Evolutionary conservation across 2,113 vertebrate species (phyloP).

Genomic region (Eulemur rufifrons): DNA sequence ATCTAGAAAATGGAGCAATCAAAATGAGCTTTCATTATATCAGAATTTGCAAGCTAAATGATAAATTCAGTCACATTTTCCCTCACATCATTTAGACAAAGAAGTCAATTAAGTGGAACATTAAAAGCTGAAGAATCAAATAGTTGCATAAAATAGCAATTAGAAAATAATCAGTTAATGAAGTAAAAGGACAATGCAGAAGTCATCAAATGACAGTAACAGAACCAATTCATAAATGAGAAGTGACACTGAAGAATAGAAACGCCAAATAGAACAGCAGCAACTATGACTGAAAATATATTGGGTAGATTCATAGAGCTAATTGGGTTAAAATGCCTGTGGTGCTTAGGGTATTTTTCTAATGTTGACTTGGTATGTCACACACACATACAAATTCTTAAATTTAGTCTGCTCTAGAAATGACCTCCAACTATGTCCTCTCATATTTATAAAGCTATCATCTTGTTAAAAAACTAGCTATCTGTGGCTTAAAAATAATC

Average conservation of each 20-base stretch:
- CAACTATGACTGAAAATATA: constrained; percentile 2
- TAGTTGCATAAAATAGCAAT: constrained; percentile 65
- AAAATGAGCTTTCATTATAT: neutral
- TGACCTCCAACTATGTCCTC: neutral
- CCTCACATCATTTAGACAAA: constrained; percentile 53
- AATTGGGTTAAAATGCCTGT: constrained; percentile 42
- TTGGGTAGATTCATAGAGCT: constrained; percentile 5
- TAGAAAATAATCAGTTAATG: constrained; percentile 75
- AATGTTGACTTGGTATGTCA: neutral
- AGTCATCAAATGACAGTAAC: constrained; percentile 53
- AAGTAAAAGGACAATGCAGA: constrained; percentile 61
- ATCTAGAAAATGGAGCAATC: neutral
- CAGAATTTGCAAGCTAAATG: constrained; percentile 14
- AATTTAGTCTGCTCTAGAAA: neutral
- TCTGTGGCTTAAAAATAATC: neutral
- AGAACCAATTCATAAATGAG: constrained; percentile 38
- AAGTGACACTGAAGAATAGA: constrained; percentile 68
- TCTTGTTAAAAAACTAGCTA: neutral
- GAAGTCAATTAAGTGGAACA: constrained; percentile 66
- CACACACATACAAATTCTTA: neutral
- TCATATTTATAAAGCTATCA: neutral
- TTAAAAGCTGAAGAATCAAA: constrained; percentile 75
- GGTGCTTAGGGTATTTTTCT: neutral
- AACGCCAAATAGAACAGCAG: constrained; percentile 30
- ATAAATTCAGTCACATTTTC: constrained; percentile 25